Conservation (phyloP, 2,113 vertebrate genomes). For the Nestor notabilis region DNA sequence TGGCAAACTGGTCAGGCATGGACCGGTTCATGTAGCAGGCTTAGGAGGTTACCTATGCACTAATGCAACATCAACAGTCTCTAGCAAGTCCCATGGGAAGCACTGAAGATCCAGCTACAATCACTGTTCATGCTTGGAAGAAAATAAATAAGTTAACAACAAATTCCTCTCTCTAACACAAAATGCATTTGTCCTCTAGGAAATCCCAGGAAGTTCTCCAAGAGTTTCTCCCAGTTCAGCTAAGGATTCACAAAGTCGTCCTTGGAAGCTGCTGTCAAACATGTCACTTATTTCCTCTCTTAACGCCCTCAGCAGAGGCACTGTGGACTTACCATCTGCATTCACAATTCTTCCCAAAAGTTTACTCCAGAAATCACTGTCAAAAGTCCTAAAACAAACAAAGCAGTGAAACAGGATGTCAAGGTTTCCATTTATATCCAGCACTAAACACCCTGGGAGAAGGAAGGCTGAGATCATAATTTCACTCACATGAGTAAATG, state of each 20-base stretch:
- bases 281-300: slow-evolving; percentile 64
- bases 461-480: not conserved
- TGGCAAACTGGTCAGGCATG: not conserved
- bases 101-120: not conserved
- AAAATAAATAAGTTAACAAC: not conserved
- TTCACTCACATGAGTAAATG: not conserved
- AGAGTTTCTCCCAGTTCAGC: slow-evolving; percentile 63
- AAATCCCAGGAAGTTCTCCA: slow-evolving; percentile 46
- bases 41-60: not conserved
- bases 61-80: not conserved
- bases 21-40: not conserved
- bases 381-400: slow-evolving; percentile 66
- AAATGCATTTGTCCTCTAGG: not conserved
- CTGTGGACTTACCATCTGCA: slow-evolving; percentile 66
- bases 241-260: slow-evolving; percentile 68
- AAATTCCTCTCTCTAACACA: not conserved
- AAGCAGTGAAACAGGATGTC: not conserved
- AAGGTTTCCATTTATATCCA: not conserved
- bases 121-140: not conserved
- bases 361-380: slow-evolving; percentile 74
- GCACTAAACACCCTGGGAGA: not conserved
- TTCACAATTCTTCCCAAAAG: slow-evolving; percentile 81
- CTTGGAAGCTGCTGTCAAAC: slow-evolving; percentile 72
- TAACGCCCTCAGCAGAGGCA: slow-evolving; percentile 73
- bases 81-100: not conserved